Evolutionary conservation across 2,113 vertebrate species (phyloP).

Genomic region (Aspidoscelis tigris): DNA sequence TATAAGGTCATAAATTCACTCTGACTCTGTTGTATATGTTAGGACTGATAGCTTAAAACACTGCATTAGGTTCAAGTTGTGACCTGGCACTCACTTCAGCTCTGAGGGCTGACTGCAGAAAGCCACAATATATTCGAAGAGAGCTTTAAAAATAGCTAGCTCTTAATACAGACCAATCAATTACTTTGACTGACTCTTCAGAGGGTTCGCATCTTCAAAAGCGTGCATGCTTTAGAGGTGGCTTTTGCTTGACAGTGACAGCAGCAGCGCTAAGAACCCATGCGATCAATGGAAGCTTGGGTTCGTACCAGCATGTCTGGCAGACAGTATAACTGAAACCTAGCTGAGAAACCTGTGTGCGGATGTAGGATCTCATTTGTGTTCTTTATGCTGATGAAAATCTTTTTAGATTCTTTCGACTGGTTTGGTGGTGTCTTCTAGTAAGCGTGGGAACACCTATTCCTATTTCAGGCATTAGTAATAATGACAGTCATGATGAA

Average conservation of each 20-base stretch:
- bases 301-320: slow-evolving; percentile 44
- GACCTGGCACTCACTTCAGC: slow-evolving; percentile 22
- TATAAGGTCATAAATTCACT: slow-evolving; percentile 44
- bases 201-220: slow-evolving; percentile 46
- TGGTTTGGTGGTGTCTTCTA: neutral
- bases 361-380: neutral
- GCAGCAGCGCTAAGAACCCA: slow-evolving; percentile 30
- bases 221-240: slow-evolving; percentile 13
- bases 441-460: neutral
- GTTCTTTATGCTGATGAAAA: neutral
- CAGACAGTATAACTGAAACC: slow-evolving; percentile 27
- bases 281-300: slow-evolving; percentile 22
- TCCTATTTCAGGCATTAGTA: neutral
- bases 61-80: slow-evolving; percentile 8
- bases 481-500: neutral
- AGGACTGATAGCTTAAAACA: slow-evolving; percentile 44
- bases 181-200: slow-evolving; percentile 34
- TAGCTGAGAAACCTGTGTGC: neutral
- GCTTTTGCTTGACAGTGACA: slow-evolving; percentile 48
- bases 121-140: neutral
- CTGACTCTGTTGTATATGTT: slow-evolving; percentile 38
- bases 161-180: slow-evolving; percentile 41
- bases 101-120: slow-evolving; percentile 42
- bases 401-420: neutral
- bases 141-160: slow-evolving; percentile 45